phyloP scores from a whole-genome alignment of 2,797 vertebrate genomes.

The Hafferia zeledoni region DNA sequence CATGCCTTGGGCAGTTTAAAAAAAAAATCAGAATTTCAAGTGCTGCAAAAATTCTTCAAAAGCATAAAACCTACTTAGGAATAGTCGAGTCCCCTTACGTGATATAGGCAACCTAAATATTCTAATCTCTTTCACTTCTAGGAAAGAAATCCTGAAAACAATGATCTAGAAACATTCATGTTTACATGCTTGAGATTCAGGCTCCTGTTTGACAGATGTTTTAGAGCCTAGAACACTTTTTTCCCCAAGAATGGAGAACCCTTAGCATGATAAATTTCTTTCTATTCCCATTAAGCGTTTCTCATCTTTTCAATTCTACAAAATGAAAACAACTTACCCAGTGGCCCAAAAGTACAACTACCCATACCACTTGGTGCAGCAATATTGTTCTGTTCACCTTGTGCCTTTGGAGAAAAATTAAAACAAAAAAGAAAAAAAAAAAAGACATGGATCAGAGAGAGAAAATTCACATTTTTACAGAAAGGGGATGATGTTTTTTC shows the following conservation, averaged over 20 bases:
- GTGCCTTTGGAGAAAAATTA: conserved; percentile 78
- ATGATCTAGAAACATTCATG: background rate
- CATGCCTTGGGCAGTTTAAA: background rate
- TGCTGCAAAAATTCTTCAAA: background rate
- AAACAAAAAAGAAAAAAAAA: background rate
- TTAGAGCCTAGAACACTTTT: background rate
- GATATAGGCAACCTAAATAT: background rate
- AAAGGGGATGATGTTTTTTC: background rate
- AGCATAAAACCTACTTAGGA: background rate
- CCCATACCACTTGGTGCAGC: conserved; percentile 86
- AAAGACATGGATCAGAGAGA: conserved; percentile 18
- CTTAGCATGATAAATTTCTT: background rate
- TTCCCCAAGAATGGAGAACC: background rate
- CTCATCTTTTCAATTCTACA: background rate
- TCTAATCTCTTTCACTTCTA: background rate
- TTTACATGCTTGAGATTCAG: background rate
- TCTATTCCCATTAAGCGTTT: background rate
- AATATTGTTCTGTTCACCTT: conserved; percentile 90
- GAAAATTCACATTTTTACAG: background rate
- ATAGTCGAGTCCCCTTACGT: background rate
- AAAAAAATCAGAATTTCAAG: background rate
- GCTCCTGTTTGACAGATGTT: background rate
- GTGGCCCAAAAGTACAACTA: conserved; percentile 86
- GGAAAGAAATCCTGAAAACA: background rate
- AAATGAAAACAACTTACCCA: conserved; percentile 81